Percentiles rank a stretch among this genome's conserved stretches.
phyloP scores from a whole-genome alignment of 2,797 vertebrate species.

The Crenuchus spilurus region DNA sequence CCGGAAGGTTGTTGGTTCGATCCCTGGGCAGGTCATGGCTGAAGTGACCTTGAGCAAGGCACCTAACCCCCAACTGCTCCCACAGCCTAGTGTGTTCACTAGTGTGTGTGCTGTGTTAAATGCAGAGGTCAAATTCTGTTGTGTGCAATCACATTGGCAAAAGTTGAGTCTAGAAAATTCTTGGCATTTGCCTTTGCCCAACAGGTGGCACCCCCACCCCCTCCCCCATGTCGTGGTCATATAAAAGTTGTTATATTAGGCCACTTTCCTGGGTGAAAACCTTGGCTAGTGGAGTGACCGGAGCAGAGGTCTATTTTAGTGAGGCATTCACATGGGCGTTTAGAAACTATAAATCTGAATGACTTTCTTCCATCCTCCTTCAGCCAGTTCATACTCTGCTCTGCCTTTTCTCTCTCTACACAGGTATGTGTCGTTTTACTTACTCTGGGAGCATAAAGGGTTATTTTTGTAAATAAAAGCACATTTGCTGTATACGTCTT shows the following conservation, averaged over 20 bases:
- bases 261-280: constrained; percentile 58
- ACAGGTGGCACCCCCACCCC: constrained; percentile 55
- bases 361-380: constrained; percentile 56
- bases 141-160: too few relatives aligned
- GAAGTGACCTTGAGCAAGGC: too few relatives aligned
- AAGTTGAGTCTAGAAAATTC: too few relatives aligned
- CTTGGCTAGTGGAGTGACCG: constrained; percentile 50
- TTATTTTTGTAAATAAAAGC: not conserved
- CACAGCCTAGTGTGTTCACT: too few relatives aligned
- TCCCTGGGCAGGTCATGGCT: too few relatives aligned
- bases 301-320: constrained; percentile 70
- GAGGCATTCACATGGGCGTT: constrained; percentile 59
- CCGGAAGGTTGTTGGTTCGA: too few relatives aligned
- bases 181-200: too few relatives aligned
- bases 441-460: not conserved
- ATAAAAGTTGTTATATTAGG: constrained; percentile 64
- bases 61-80: too few relatives aligned
- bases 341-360: constrained; percentile 72
- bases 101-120: too few relatives aligned
- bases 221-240: constrained; percentile 46
- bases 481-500: too few relatives aligned
- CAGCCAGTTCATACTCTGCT: constrained; percentile 52
- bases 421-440: constrained; percentile 56
- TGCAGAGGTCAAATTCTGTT: too few relatives aligned
- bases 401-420: constrained; percentile 49